Evolutionary conservation across 2,888 invertebrate species (phyloP), one percentile per base, ranked within the genome.

Genomic region (Elmis aenea): DNA sequence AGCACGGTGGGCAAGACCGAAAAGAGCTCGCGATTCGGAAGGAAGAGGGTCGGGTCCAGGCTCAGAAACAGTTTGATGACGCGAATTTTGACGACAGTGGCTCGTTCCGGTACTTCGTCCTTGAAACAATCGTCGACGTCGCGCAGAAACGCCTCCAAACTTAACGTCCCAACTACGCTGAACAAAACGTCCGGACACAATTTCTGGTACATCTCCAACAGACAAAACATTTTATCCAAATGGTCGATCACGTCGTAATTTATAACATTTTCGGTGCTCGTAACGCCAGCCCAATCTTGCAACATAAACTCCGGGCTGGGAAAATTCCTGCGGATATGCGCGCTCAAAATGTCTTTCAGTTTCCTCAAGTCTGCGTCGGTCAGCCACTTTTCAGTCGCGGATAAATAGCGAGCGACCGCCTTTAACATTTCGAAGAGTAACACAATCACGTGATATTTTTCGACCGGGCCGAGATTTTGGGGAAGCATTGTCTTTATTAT

Each of bases 131-230:
- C 5, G 18, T 18, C 18, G 5, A 42, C 26, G 13, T 42, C 33
- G 4, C 29, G 14, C 8, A 42, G 31, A 16, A 59, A 42, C 3
- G 49, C 37, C 12, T 41, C 40, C 9, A 58, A 28, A 31, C 52
- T 46, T 2, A 55, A 33, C 12, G 43, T 40, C 12, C 13, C 39
- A 5, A 29, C 34, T 3, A 62, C 33, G 36, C 42, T 46, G 21
- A 72, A 69, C 16, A 79, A 59, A 25, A 76, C 62, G 49, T 73
- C 69, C 32, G 79, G 72, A 36, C 74, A 75, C 33, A 73, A 57
- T 28, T 67, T 69, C 21, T 74, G 62, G 38, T 75, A 76, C 33
- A 69, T 62, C 33, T 75, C 62, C 61, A 81, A 70, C 53, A 78
- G 70, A 13, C 76, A 72, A 25, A 82, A 60, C 13, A 78, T 64